Evolutionary conservation across 2,797 vertebrate genomes (phyloP).

Genomic region (Nasua narica): DNA sequence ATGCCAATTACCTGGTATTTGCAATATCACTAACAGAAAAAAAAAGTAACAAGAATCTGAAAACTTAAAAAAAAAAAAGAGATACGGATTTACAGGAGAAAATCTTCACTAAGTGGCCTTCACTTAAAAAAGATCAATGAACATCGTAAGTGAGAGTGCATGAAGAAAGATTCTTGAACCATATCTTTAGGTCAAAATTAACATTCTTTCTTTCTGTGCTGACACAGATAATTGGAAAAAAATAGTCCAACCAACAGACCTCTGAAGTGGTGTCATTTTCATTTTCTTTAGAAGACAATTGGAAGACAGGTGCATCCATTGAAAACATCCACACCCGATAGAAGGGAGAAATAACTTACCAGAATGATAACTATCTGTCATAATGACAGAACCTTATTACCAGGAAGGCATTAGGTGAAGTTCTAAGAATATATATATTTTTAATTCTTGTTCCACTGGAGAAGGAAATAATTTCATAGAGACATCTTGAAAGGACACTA

Average conservation of each 20-base stretch:
- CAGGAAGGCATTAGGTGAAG: not conserved
- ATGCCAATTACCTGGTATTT: constrained; percentile 49
- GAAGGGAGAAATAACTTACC: constrained; percentile 59
- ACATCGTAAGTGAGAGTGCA: constrained; percentile 33
- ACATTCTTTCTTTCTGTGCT: constrained; percentile 76
- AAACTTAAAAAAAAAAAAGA: constrained; percentile 53
- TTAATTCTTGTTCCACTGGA: not conserved
- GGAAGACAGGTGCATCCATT: constrained; percentile 72
- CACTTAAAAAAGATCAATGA: constrained; percentile 67
- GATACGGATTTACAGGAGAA: not conserved
- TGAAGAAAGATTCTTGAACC: constrained; percentile 74
- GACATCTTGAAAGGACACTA: not conserved
- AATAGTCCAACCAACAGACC: constrained; percentile 70
- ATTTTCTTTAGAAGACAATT: constrained; percentile 67
- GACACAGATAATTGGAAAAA: constrained; percentile 74
- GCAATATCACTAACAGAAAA: constrained; percentile 21
- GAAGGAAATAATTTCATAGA: not conserved
- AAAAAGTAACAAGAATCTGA: constrained; percentile 38
- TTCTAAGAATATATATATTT: not conserved
- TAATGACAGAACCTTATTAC: constrained; percentile 20
- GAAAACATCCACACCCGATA: constrained; percentile 59
- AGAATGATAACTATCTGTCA: constrained; percentile 60
- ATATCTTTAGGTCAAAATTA: constrained; percentile 77
- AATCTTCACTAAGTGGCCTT: constrained; percentile 58
- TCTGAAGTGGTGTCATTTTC: constrained; percentile 71